Conservation (phyloP, 2,113 vertebrate genomes). For the Emydocephalus ijimae region DNA sequence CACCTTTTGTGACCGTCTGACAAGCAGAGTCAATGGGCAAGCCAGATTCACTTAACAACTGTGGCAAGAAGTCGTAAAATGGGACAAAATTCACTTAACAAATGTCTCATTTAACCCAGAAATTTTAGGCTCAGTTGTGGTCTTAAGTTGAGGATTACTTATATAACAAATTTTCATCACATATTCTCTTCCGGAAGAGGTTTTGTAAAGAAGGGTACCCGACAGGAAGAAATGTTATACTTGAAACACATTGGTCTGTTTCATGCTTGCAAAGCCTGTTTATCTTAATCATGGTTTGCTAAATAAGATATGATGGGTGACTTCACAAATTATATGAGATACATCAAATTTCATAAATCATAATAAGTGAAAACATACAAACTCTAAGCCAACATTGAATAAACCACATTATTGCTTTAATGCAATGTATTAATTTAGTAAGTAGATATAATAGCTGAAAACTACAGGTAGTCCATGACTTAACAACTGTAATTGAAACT, state of each 20-base stretch:
- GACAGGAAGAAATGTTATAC: neutral
- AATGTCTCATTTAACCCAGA: neutral
- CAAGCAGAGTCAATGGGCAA: neutral
- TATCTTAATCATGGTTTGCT: neutral
- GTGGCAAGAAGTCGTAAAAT: neutral
- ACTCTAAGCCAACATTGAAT: neutral
- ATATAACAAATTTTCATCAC: neutral
- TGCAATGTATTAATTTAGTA: neutral
- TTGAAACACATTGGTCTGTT: neutral
- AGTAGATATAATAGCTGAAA: neutral
- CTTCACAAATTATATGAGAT: neutral
- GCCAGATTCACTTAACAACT: neutral
- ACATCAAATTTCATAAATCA: neutral
- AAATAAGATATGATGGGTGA: neutral
- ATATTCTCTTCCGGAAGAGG: neutral
- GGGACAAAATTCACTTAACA: neutral
- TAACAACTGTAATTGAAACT: neutral
- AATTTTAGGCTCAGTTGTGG: neutral
- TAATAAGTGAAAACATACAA: neutral
- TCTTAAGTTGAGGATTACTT: neutral
- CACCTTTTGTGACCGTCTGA: neutral
- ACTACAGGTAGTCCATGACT: neutral
- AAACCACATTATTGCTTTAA: neutral
- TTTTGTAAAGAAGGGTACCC: neutral
- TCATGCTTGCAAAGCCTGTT: neutral